Conservation (phyloP, 1,140 invertebrate genomes). For the Geopemphigus sp. region DNA sequence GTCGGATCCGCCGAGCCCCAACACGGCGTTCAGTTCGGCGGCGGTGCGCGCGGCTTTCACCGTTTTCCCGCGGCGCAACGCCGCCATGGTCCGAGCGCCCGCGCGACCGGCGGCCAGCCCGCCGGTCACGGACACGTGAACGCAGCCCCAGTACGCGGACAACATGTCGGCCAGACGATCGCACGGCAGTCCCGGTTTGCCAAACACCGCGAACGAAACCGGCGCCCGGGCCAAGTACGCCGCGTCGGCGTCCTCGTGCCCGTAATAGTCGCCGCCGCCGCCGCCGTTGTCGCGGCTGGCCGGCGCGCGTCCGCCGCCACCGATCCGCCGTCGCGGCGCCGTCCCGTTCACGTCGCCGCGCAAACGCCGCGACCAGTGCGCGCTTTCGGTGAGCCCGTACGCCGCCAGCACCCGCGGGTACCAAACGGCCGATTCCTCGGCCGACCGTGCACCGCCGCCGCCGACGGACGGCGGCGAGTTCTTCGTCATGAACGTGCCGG, state of each 20-base stretch:
- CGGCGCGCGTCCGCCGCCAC: neutral
- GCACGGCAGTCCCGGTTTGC: neutral
- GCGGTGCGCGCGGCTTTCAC: neutral
- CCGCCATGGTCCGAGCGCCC: too few relatives aligned
- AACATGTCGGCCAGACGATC: neutral
- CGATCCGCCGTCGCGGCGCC: neutral
- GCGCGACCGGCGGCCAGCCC: neutral
- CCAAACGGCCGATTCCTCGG: neutral
- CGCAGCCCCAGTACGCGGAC: conserved; percentile 27
- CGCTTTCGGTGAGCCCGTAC: neutral
- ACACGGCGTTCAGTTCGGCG: neutral
- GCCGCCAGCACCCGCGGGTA: neutral
- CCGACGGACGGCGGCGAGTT: neutral
- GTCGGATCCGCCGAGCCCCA: neutral
- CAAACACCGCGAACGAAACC: neutral
- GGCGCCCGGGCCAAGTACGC: neutral
- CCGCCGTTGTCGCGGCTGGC: neutral
- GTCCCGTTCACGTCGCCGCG: neutral
- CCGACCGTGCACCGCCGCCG: neutral
- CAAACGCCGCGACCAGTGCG: neutral
- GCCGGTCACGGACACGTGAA: conserved; percentile 6
- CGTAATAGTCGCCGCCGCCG: neutral
- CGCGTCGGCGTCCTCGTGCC: neutral
- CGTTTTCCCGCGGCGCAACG: neutral
- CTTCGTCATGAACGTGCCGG: too few relatives aligned